phyloP scores from a whole-genome alignment of 30 jellyfish, hydroid and myxozoan species.

The Chrysaora quinquecirrha region DNA sequence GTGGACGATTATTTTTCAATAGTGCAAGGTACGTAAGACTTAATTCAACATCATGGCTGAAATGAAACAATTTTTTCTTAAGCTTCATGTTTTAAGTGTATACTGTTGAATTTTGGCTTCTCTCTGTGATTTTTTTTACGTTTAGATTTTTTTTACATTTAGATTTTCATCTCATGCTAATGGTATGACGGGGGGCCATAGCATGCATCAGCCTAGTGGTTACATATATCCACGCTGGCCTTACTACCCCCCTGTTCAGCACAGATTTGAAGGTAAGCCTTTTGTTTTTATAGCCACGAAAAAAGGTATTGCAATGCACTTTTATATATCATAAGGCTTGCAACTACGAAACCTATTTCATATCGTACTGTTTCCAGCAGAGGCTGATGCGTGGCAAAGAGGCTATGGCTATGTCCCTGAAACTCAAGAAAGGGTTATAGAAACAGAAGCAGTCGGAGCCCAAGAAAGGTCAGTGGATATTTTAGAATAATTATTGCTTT shows the following conservation, averaged over 20 bases:
- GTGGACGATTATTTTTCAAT: neutral
- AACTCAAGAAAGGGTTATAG: neutral
- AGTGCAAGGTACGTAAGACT: neutral
- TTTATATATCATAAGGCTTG: too few species aligned
- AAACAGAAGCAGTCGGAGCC: neutral
- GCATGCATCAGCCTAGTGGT: slow-evolving; percentile 37
- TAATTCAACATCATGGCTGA: too few species aligned
- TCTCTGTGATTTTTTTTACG: too few species aligned
- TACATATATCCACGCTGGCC: slow-evolving; percentile 56
- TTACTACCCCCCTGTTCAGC: slow-evolving; percentile 34
- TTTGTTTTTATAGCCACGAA: neutral
- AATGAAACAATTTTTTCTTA: too few species aligned
- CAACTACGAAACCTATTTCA: too few species aligned
- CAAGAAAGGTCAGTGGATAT: neutral
- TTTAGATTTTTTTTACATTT: too few species aligned
- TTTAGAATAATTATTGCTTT: too few species aligned
- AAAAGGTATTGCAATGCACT: too few species aligned
- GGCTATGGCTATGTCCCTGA: neutral
- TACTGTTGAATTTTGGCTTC: too few species aligned
- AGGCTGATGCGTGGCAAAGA: slow-evolving; percentile 5
- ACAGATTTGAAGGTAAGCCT: slow-evolving; percentile 47
- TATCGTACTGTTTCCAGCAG: too few species aligned
- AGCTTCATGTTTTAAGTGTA: too few species aligned
- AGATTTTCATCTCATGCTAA: slow-evolving; percentile 12
- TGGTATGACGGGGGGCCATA: neutral